Conservation (phyloP, 2,888 invertebrate genomes). For the Drosophila falleni region DNA sequence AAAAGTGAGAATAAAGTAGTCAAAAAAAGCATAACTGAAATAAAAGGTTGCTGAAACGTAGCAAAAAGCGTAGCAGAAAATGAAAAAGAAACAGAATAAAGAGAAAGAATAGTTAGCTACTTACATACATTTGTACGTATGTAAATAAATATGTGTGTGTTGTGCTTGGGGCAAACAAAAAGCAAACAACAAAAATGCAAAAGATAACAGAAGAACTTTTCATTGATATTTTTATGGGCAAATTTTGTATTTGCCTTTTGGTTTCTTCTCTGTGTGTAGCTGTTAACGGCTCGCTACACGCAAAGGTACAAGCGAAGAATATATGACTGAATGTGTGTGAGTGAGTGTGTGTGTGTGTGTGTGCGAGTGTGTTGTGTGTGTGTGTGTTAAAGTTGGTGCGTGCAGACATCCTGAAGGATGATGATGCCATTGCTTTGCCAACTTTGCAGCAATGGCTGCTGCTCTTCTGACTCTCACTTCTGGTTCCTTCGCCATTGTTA, state of each 20-base stretch:
- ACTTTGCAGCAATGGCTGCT: slow-evolving; percentile 55
- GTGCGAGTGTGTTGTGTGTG: slow-evolving; percentile 14
- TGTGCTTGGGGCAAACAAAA: slow-evolving; percentile 41
- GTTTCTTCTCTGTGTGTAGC: slow-evolving; percentile 53
- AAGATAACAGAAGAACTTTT: slow-evolving; percentile 54
- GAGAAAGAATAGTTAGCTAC: slow-evolving; percentile 43
- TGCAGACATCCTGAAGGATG: slow-evolving; percentile 52
- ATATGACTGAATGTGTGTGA: slow-evolving; percentile 3
- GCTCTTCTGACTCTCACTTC: slow-evolving; percentile 20
- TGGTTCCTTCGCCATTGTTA: slow-evolving; percentile 1
- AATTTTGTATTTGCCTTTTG: slow-evolving; percentile 55
- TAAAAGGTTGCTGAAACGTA: slow-evolving; percentile 28
- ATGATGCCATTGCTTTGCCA: slow-evolving; percentile 78
- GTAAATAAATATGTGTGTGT: slow-evolving; percentile 36
- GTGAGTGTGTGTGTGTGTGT: slow-evolving; percentile 3
- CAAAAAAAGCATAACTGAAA: slow-evolving; percentile 38
- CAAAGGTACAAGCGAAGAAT: slow-evolving; percentile 41
- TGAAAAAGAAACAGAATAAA: slow-evolving; percentile 2
- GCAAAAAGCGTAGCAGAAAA: slow-evolving; percentile 27
- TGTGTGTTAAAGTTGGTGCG: slow-evolving; percentile 50
- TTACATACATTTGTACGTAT: slow-evolving; percentile 14
- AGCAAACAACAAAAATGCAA: slow-evolving; percentile 18
- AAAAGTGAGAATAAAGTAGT: slow-evolving; percentile 31
- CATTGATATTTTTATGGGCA: slow-evolving; percentile 77
- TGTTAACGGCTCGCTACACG: slow-evolving; percentile 65